Conservation (phyloP, 2,888 invertebrate species). For the Volucella zonaria region DNA sequence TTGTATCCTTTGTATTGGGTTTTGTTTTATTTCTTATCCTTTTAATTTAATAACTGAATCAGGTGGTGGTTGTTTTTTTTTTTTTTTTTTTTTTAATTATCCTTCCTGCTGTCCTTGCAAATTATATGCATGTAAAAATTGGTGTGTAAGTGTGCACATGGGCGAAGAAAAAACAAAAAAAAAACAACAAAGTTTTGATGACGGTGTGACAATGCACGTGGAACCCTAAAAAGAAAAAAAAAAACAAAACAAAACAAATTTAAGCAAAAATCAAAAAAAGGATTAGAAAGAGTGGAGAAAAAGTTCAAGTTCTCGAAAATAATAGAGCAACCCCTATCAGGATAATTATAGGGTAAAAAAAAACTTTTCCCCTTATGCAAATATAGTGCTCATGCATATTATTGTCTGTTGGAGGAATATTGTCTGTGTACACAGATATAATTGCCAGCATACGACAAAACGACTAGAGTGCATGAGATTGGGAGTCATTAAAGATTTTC, state of each 20-base stretch:
- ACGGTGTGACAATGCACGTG: conserved; percentile 41
- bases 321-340: conserved; percentile 50
- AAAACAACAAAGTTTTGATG: conserved; percentile 35
- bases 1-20: neutral
- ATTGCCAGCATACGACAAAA: neutral
- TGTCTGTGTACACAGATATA: neutral
- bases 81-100: conserved; percentile 10
- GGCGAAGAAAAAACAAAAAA: neutral
- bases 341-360: conserved; percentile 61
- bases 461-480: neutral
- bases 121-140: neutral
- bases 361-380: conserved; percentile 44
- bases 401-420: conserved; percentile 18
- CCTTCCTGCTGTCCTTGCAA: conserved; percentile 38
- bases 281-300: conserved; percentile 14
- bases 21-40: conserved; percentile 2
- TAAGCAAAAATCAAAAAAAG: neutral
- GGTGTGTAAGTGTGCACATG: neutral
- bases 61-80: neutral
- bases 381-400: conserved; percentile 44
- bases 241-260: conserved; percentile 10
- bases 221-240: conserved; percentile 51
- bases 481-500: conserved; percentile 22
- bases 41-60: neutral
- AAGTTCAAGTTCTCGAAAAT: conserved; percentile 58